A percentile compares a stretch with the other conserved stretches of the same genome.
phyloP scores from a whole-genome alignment of 2,888 invertebrate species.

The Chirona hameri region DNA sequence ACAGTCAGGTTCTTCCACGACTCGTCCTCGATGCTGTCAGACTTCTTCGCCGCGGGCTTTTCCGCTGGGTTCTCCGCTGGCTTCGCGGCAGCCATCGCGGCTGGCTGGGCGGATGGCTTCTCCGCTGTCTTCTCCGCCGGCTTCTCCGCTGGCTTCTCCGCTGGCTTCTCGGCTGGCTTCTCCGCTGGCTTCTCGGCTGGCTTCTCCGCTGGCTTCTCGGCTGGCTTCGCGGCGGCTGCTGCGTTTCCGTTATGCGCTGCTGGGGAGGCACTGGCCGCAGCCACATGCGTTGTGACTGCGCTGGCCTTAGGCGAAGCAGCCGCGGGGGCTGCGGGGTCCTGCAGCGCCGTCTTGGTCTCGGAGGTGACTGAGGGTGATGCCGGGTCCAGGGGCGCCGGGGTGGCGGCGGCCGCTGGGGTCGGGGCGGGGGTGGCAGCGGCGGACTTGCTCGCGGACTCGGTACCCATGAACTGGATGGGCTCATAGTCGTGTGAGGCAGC shows the following conservation, averaged over 20 bases:
- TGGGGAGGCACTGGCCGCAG: too few species aligned
- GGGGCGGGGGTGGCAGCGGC: not conserved
- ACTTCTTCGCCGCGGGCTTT: not conserved
- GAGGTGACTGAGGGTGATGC: not conserved
- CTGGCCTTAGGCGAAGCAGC: too few species aligned
- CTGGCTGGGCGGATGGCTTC: too few species aligned
- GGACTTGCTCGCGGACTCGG: not conserved
- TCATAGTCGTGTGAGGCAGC: not conserved
- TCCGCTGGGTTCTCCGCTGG: not conserved
- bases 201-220: not conserved
- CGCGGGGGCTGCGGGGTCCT: too few species aligned
- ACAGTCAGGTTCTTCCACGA: constrained; percentile 84
- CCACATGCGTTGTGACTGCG: too few species aligned
- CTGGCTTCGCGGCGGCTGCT: too few species aligned
- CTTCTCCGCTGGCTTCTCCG: not conserved
- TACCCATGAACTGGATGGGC: not conserved
- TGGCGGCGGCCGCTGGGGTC: not conserved
- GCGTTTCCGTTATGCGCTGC: too few species aligned
- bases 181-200: not conserved
- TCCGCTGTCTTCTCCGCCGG: not conserved
- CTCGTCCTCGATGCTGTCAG: constrained; percentile 2
- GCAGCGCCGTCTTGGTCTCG: not conserved
- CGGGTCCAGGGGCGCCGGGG: not conserved
- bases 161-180: too few species aligned
- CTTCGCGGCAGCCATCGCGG: not conserved